Evolutionary conservation across 2,113 vertebrate genomes (phyloP), one percentile per base, ranked within the genome.

Genomic region (Nothoprocta perdicaria): DNA sequence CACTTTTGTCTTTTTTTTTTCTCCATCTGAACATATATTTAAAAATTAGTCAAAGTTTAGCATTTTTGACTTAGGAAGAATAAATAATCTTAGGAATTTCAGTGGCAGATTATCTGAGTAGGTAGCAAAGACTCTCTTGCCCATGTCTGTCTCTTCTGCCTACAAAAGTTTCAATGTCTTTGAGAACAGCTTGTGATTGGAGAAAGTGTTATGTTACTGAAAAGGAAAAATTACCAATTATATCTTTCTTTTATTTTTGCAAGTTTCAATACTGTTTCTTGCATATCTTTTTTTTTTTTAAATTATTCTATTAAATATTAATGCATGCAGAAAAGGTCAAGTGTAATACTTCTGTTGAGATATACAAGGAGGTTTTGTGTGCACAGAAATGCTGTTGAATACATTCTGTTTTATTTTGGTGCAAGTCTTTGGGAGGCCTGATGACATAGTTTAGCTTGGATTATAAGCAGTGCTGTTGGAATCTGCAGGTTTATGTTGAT

Each of bases 401-500:
- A 17, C 82, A 60, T 77, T 89, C 33, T 55, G 18, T 83, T 0
- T 71, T 43, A 75, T 91, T 71, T 89, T 85, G 31, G 38, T 92
- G 10, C 31, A 40, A 68, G 29, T 58, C 74, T 94, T 80, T 79
- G 33, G 52, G 46, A 90, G 29, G 27, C 38, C 55, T 52, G 50
- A 76, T 90, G 71, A 55, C 71, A 24, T 12, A 62, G 29, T 71
- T 94, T 41, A 41, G 38, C 92, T 94, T 57, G 45, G 55, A 55
- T 87, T 90, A 45, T 63, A 84, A 19, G 40, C 53, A 63, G 24
- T 38, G 41, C 15, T 55, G 15, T 87, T 85, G 82, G 63, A 52
- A 67, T 89, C 38, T 81, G 62, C 41, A 46, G 50, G 31, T 24
- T 73, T 78, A 82, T 80, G 86, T 23, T 93, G 90, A 71, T 26